Evolutionary conservation across 2,113 vertebrate genomes (phyloP).

Genomic region (Leucopsar rothschildi): DNA sequence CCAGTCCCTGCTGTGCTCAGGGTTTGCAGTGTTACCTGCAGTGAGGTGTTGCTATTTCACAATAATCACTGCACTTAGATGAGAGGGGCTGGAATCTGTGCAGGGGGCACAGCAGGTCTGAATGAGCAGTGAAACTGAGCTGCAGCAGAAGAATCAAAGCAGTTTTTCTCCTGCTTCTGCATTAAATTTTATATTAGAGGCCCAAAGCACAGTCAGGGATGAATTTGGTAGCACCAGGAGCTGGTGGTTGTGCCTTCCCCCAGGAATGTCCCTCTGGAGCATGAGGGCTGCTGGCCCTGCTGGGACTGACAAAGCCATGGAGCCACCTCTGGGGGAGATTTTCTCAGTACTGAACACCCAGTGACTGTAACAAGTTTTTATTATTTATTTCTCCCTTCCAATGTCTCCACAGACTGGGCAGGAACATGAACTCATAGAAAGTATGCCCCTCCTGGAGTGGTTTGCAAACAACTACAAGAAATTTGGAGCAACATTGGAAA

Average conservation of each 20-base stretch:
- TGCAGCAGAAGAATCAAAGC: background rate
- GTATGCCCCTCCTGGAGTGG: slow-evolving; percentile 99
- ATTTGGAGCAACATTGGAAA: slow-evolving; percentile 98
- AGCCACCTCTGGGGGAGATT: background rate
- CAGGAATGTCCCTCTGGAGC: background rate
- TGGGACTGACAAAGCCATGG: background rate
- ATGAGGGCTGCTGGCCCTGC: background rate
- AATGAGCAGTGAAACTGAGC: background rate
- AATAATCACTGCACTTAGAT: background rate
- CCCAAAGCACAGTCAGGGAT: background rate
- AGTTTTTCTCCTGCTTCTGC: background rate
- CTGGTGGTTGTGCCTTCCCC: background rate
- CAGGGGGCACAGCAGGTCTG: background rate
- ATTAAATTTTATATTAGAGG: background rate
- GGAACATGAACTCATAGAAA: slow-evolving; percentile 97
- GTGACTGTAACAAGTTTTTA: background rate
- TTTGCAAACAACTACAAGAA: slow-evolving; percentile 99
- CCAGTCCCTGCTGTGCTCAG: background rate
- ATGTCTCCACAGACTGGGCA: slow-evolving; percentile 85
- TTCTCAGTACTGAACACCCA: background rate
- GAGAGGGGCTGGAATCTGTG: background rate
- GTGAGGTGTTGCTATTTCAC: background rate
- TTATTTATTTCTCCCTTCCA: background rate
- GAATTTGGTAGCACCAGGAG: background rate
- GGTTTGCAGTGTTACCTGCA: background rate